Base-by-base conservation (phyloP, 2,888 invertebrate genomes). In the Drosophila birchii region DNA sequence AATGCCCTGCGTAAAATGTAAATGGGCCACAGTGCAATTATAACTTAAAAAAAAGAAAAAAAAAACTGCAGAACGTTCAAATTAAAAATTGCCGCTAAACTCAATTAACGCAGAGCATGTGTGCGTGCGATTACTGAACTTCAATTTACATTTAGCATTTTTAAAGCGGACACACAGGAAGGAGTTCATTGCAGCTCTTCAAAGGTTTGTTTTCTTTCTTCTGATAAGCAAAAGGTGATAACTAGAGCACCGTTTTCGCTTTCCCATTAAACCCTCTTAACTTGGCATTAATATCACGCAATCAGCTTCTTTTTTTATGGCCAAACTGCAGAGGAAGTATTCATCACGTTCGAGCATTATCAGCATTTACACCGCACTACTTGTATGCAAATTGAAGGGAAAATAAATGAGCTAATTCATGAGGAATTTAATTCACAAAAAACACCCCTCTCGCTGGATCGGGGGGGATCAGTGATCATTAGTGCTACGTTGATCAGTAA, bases 1-100 rank as follows among this genome's bases (percentile, higher is more conserved):
- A 75, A 72, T 74, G 63, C 69, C 54, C 75, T 81, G 86, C 83
- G 80, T 88, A 78, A 78, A 80, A 81, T 76, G 64, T 79, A 84
- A 89, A 90, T 90, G 78, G 86, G 75, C 79, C 86, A 81, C 64
- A 75, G 75, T 89, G 85, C 83, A 89, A 89, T 86, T 88, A 86
- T 66, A 78, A 72, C 55, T 86, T 78, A 39, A 64, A 47, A 8
- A 26, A 16, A 45, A 45, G 3, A 23, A 16, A 45, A 45, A 43
- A 16, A 23, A 66, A 70, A 72, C 20, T 81, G 85, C 89, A 84
- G 82, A 84, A 76, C 75, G 72, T 78, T 67, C 72, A 79, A 87
- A 88, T 79, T 74, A 69, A 81, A 73, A 82, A 80, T 77, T 88
- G 83, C 83, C 78, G 78, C 75, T 85, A 83, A 90, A 89, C 86